Base-by-base conservation (phyloP, 1,140 invertebrate species). In the Coelopa frigida region DNA sequence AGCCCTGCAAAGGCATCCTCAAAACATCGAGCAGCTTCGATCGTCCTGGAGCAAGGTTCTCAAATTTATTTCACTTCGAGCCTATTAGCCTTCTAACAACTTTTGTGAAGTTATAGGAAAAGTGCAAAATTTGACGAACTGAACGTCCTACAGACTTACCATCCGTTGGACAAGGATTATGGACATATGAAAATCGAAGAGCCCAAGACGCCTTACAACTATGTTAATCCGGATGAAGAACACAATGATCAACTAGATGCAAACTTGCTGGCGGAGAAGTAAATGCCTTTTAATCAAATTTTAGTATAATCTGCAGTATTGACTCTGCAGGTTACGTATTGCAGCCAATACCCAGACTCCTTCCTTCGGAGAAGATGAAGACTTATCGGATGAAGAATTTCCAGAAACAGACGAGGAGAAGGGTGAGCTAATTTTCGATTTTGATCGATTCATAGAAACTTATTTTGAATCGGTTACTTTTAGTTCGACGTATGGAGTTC, bases 131-230 rank as follows among this genome's bases (percentile, higher is more conserved):
- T 94, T 79, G 96, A 99, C 76, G 95, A 99, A 77, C 94, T 98
- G 84, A 99, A 99, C 73, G 98, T 99, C 51, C 78, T 98, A 56
- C 93, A 94, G 46, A 99, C 97, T 4, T 81, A 94, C 60, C 96
- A 99, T 79, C 96, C 96, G 31, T 73, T 88, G 22, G 94, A 94
- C 67, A 99, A 99, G 75, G 95, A 98, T 74, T 99, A 99, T 74
- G 96, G 96, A 8, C 93, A 96, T 63, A 99, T 99, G 93, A 99
- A 99, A 77, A 94, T 98, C 45, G 92, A 97, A 59, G 95, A 98
- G 72, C 92, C 94, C 27, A 92, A 96, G 74, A 99, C 97, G 8
- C 97, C 96, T 2, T 99, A 85, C 62, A 87, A 83, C 68, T 83
- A 87, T 53, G 79, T 83, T 45, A 82, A 84, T 46, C 78, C 81